Base-by-base conservation (phyloP, 2,797 vertebrate genomes). In the Mormyrus hasselquistii region DNA sequence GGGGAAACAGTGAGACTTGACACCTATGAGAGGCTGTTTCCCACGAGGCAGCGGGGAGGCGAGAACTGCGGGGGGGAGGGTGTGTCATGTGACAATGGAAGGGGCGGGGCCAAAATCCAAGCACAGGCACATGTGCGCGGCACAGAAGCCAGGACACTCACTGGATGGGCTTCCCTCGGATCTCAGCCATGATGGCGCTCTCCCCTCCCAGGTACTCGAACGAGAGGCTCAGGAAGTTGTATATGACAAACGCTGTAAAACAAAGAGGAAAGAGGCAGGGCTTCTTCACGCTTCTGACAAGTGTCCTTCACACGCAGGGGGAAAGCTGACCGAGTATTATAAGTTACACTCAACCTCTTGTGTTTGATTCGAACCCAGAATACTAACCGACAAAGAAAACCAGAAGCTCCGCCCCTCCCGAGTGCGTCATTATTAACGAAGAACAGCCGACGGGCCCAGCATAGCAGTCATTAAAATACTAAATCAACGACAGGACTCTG, bases 161-260 rank as follows among this genome's bases (percentile, higher is more conserved):
- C 98, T 93, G 94, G 91, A 99, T 95, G 76, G 96, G 96, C 91
- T 99, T 99, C 88, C 98, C 98, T 91, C 98, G 96, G 90, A 99
- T 98, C 95, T 99, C 98, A 0, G 97, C 92, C 98, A 99, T 99
- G 95, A 99, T 99, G 53, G 96, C 96, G 25, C 98, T 99, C 92
- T 99, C 98, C 22, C 98, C 98, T 52, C 98, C 98, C 0, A 99
- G 96, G 92, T 99, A 99, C 94, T 99, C 98, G 12, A 99, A 99
- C 90, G 98, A 99, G 90, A 99, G 96, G 92, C 97, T 99, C 93
- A 99, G 95, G 94, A 99, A 99, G 93, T 98, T 99, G 94, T 99
- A 99, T 92, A 99, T 99, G 91, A 98, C 98, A 41, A 99, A 99
- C 1, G 98, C 98, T 99, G 95, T 2, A 91, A 91, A 19, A 55